Base-by-base conservation (phyloP, 2,797 vertebrate genomes). In the Neostethus bicornis region DNA sequence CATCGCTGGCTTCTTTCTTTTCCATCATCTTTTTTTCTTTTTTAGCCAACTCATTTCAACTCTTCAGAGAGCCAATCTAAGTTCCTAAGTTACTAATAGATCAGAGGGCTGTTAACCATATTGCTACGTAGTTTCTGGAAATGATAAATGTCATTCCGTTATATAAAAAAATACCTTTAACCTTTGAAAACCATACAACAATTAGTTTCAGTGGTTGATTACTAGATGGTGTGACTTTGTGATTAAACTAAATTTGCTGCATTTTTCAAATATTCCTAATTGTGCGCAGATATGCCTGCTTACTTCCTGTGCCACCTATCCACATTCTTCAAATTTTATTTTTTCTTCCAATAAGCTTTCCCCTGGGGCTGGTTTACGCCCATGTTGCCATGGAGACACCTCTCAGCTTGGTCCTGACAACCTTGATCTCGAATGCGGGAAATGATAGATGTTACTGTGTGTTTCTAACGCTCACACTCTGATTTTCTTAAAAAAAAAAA, bases 361-460 rank as follows among this genome's bases (percentile, higher is more conserved):
- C 72, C 19, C 0, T 17, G 74, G 73, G 81, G 72, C 65, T 59
- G 51, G 79, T 73, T 73, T 75, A 82, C 69, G 24, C 83, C 88
- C 56, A 49, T 80, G 90, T 91, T 91, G 77, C 87, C 74, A 90
- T 89, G 83, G 87, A 64, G 81, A 91, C 77, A 76, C 62, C 66
- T 73, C 51, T 74, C 44, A 65, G 61, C 51, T 80, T 54, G 65
- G 73, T 62, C 61, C 57, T 73, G 56, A 69, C 53, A 69, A 72
- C 75, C 76, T 76, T 73, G 65, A 75, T 77, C 62, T 39, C 75
- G 75, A 79, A 85, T 82, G 73, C 77, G 60, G 81, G 52, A 34
- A 48, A 29, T 77, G 87, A 89, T 66, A 81, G 87, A 81, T 73
- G 81, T 73, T 68, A 64, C 61, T 77, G 67, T 3, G 58, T 72